These are phyloP conservation scores for Lepidonotus clava DNA, from an alignment of 2,888 invertebrate genomes.

Conservation along the genomic window DNA sequence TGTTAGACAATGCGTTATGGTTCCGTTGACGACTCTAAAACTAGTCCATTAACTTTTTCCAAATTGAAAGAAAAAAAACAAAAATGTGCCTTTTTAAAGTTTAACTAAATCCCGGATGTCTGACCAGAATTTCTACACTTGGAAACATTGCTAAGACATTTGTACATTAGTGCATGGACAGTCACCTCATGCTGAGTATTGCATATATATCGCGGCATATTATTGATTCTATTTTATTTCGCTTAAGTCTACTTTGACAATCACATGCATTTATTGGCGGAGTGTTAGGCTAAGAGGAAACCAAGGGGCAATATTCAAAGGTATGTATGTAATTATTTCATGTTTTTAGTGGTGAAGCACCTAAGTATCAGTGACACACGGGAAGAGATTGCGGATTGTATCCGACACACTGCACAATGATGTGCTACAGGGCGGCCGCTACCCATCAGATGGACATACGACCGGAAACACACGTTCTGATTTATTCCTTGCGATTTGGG, in stretches of 20 bases:
- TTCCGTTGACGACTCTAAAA: not conserved
- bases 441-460: not conserved
- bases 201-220: not conserved
- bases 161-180: not conserved
- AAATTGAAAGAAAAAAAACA: not conserved
- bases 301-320: not conserved
- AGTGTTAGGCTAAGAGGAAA: conserved; percentile 1
- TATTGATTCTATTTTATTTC: not conserved
- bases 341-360: conserved; percentile 9
- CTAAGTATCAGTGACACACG: conserved; percentile 10
- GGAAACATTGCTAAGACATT: not conserved
- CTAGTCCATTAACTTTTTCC: too few species aligned
- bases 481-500: too few species aligned
- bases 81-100: not conserved
- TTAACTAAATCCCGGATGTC: conserved; percentile 4
- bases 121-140: not conserved
- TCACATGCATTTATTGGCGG: conserved; percentile 18
- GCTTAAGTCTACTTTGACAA: not conserved
- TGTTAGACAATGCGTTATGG: conserved; percentile 23
- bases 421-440: too few species aligned
- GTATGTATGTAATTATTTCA: not conserved
- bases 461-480: too few species aligned
- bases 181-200: not conserved
- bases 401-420: too few species aligned
- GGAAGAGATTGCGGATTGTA: not conserved